A percentile compares a stretch with the other conserved stretches of the same genome.
Conservation (phyloP, 2,888 invertebrate genomes). For the Thereva unica region DNA sequence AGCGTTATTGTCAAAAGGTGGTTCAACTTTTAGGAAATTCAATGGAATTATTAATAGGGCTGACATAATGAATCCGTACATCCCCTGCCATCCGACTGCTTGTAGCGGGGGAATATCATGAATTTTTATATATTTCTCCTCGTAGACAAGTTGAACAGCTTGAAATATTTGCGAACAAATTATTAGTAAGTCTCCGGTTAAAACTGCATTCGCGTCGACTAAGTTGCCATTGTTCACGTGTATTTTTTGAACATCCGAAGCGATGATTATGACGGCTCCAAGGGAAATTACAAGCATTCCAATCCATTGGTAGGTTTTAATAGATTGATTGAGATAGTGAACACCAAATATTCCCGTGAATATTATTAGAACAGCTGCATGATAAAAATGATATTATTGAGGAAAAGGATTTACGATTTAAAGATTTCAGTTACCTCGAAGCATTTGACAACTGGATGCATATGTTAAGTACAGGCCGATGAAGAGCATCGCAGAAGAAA, state of each 20-base stretch:
- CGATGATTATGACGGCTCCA: constrained; percentile 74
- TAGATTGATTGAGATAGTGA: constrained; percentile 68
- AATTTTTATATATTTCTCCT: constrained; percentile 86
- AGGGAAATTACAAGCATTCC: constrained; percentile 74
- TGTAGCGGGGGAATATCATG: constrained; percentile 86
- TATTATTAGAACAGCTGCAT: constrained; percentile 77
- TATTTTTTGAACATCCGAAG: constrained; percentile 65
- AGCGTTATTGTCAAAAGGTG: constrained; percentile 77
- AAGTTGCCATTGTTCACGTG: constrained; percentile 45
- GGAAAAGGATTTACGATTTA: neutral
- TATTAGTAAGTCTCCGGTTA: constrained; percentile 80
- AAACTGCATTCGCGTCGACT: constrained; percentile 66
- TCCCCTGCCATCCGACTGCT: constrained; percentile 92
- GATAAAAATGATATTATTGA: constrained; percentile 8
- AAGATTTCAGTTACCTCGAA: constrained; percentile 66
- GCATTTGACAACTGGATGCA: constrained; percentile 95
- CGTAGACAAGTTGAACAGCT: constrained; percentile 91
- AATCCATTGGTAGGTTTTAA: constrained; percentile 72
- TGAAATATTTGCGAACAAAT: constrained; percentile 79
- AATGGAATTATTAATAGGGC: constrained; percentile 72
- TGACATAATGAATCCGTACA: constrained; percentile 72
- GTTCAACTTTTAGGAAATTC: constrained; percentile 76
- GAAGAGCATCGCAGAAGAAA: constrained; percentile 88
- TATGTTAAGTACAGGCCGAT: constrained; percentile 89
- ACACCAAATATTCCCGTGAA: constrained; percentile 89